Base-by-base conservation (phyloP, 2,888 invertebrate species). In the Cecidostiba fungosa region DNA sequence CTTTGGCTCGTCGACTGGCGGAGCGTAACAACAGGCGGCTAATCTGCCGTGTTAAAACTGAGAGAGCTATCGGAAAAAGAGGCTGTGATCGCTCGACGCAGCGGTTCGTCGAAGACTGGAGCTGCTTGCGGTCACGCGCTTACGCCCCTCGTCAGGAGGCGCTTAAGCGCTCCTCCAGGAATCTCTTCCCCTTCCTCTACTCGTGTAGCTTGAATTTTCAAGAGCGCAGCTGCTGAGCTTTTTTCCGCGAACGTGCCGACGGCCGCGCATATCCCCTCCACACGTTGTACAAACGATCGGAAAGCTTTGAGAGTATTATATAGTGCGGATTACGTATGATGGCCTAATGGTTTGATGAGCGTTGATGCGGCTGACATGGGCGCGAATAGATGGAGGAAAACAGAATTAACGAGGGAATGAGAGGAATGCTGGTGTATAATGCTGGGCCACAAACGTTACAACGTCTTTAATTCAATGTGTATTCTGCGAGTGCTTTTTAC, bases 51-150 rank as follows among this genome's bases (percentile, higher is more conserved):
- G 26, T 32, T 26, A 36, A 36, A 50, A 62, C 36, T 43, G 26
- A 54, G 19, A 43, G 54, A 66, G 23, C 74, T 76, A 77, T 70
- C 66, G 66, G 54, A 76, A 85, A 74, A 77, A 54, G 26, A 47
- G 29, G 16, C 26, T 82, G 16, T 62, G 84, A 84, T 86, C 83
- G 79, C 59, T 70, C 82, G 80, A 69, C 62, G 74, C 74, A 83
- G 83, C 77, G 81, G 62, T 76, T 85, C 85, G 82, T 50, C 82
- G 84, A 32, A 76, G 87, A 87, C 87, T 87, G 87, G 85, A 85
- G 39, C 66, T n/a, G 69, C 39, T 62, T 47, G 19, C 66, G 39
- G 10, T 39, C 76, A 73, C 32, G 78, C 70, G 69, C 70, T 54
- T 29, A 19, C 69, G 72, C 39, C 50, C 29, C 23, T 69, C 78